phyloP scores from a whole-genome alignment of 2,888 invertebrate genomes.

The Cosmopolites sordidus region DNA sequence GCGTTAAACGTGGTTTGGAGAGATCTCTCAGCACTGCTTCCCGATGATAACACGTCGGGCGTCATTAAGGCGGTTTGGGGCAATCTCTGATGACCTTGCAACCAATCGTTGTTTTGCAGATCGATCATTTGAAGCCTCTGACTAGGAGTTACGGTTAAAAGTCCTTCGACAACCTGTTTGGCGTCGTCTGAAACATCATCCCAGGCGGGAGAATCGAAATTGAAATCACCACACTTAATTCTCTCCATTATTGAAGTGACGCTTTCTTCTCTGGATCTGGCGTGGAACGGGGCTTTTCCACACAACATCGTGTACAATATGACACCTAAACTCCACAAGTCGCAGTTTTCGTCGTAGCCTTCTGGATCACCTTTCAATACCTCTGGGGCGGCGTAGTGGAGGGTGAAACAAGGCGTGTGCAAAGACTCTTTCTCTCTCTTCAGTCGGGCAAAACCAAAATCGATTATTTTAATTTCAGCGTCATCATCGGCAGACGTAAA shows the following conservation, averaged over 20 bases:
- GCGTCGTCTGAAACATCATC: slow-evolving; percentile 67
- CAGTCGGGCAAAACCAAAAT: slow-evolving; percentile 92
- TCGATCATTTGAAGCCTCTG: slow-evolving; percentile 65
- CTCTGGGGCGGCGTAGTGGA: slow-evolving; percentile 94
- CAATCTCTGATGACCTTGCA: slow-evolving; percentile 49
- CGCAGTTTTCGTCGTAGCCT: slow-evolving; percentile 89
- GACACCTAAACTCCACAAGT: slow-evolving; percentile 94
- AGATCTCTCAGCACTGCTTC: slow-evolving; percentile 50
- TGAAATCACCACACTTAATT: slow-evolving; percentile 74
- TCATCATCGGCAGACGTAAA: slow-evolving; percentile 56
- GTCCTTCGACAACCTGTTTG: slow-evolving; percentile 68
- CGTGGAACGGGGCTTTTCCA: slow-evolving; percentile 83
- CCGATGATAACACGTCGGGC: slow-evolving; percentile 54
- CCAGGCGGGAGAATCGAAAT: slow-evolving; percentile 70
- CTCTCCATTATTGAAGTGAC: slow-evolving; percentile 72
- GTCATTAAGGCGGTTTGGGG: slow-evolving; percentile 58
- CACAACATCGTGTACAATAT: slow-evolving; percentile 71
- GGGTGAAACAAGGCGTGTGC: slow-evolving; percentile 88
- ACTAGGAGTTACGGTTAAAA: slow-evolving; percentile 74
- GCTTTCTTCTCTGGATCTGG: slow-evolving; percentile 61
- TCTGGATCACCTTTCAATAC: slow-evolving; percentile 63
- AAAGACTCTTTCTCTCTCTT: slow-evolving; percentile 55
- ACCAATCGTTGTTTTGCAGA: slow-evolving; percentile 66
- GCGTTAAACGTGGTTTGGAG: slow-evolving; percentile 63
- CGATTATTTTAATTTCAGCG: slow-evolving; percentile 79